Evolutionary conservation across 2,797 vertebrate species (phyloP), one percentile per base, ranked within the genome.

Genomic region (Sebastes umbrosus): DNA sequence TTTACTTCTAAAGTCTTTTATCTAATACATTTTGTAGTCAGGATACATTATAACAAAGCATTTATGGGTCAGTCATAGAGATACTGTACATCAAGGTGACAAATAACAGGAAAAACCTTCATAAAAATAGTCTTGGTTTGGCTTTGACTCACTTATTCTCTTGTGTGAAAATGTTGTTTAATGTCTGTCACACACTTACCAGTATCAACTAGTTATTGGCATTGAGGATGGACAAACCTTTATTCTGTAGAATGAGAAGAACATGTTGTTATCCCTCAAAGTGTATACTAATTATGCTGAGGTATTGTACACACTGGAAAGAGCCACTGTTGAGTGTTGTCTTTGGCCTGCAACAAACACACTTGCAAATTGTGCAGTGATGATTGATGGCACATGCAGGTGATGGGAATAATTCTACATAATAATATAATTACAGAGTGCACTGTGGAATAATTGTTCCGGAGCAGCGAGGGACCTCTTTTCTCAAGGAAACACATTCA

Each of bases 341-440:
- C 11, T 46, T 62, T 69, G 65, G 16, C 25, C 27, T 70, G 31
- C 25, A 63, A 75, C 22, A 71, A 69, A 77, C 63, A 50, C 46
- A 70, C 70, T 79, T 54, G 27, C 24, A 75, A 39, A 64, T 36
- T 39, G 63, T 58, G 34, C 62, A 36, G 58, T 20, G 20, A 36
- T 80, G 77, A 83, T 27, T 73, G 73, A 83, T 79, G 34, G 10
- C 46, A 54, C 55, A 62, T 57, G 59, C 16, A 74, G 65, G 86
- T 69, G 24, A 78, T 73, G 73, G 63, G 54, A 82, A 83, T 84
- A 82, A 82, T 80, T 88, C 68, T 75, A 52, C 70, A 80, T 85
- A 77, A 84, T 77, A 63, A 63, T 77, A 68, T 90, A 84, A 84
- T 88, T 87, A 84, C 78, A 85, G 64, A 75, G 14, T 39, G 25